Evolutionary conservation across 2,888 invertebrate genomes (phyloP), one percentile per base, ranked within the genome.

Genomic region (Lepidochitona cinerea): DNA sequence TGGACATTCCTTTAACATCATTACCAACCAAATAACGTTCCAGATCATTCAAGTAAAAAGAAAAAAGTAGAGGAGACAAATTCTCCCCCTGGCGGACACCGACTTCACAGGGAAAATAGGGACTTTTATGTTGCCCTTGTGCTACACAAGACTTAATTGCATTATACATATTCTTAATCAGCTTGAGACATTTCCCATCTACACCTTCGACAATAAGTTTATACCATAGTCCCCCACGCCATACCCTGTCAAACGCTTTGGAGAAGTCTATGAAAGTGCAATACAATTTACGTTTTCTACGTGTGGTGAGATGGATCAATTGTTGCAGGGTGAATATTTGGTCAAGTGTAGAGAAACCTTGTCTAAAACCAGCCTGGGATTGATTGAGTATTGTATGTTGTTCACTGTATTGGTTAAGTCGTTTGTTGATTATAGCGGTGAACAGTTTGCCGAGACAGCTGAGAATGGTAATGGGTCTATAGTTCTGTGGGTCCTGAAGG

Each of bases 231-330:
- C 59, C 59, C 23, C 66, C 37, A 23, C 66, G 14, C 66, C 66
- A 66, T 9, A 66, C 66, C 18, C 36, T 66, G 35, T 66, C 66
- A 35, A 66, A 66, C n/a, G 66, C 66, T 26, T 66, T 66, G 18
- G 37, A 18, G 26, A 36, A 66, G 37, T 66, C 66, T 18, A 66
- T 66, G 9, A 35, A 66, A 36, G 35, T 14, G 9, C 7, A 66
- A 29, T 23, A 66, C 29, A 66, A 9, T 26, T 37, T 35, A 23
- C 37, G 4, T 29, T n/a, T n/a, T 26, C n/a, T 66, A 5, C 29
- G 18, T 26, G 37, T 3, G n/a, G 14, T 23, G 4, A 35, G 9
- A 4, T 66, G 36, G 2, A 36, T 36, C 14, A 3, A 2, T 23
- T n/a, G 1, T 35, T 35, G 18, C 9, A 66, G 37, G 14, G 26